phyloP scores from a whole-genome alignment of 2,797 vertebrate genomes.

The Sorex maritimensis region DNA sequence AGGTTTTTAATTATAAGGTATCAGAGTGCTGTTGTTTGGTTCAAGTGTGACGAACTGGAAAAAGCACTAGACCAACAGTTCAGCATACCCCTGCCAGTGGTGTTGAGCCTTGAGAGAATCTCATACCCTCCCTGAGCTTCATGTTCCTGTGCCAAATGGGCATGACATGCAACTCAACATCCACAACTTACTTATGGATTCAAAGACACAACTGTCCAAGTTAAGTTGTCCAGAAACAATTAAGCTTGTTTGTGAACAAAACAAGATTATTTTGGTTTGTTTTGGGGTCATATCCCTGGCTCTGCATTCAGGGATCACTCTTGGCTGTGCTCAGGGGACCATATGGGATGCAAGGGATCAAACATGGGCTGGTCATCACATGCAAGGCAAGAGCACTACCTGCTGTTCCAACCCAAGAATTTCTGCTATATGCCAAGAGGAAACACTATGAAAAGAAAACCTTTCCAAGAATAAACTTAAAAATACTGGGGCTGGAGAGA shows the following conservation, averaged over 20 bases:
- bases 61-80: neutral
- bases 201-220: neutral
- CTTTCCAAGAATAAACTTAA: neutral
- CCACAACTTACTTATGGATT: slow-evolving; percentile 4
- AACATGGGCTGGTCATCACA: too few relatives aligned
- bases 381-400: too few relatives aligned
- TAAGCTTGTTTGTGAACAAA: neutral
- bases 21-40: slow-evolving; percentile 30
- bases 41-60: slow-evolving; percentile 6
- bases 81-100: neutral
- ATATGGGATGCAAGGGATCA: too few relatives aligned
- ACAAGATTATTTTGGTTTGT: neutral
- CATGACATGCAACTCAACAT: neutral
- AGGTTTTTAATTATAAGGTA: slow-evolving; percentile 59
- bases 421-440: neutral
- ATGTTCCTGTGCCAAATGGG: neutral
- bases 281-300: neutral
- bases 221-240: neutral
- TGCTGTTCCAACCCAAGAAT: too few relatives aligned
- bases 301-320: too few relatives aligned
- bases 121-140: neutral
- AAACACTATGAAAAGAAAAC: slow-evolving; percentile 21
- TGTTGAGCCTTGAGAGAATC: slow-evolving; percentile 6
- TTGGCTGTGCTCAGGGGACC: too few relatives aligned
- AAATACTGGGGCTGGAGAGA: neutral